Base-by-base conservation (phyloP, 2,113 vertebrate genomes). In the Xiphias gladius region DNA sequence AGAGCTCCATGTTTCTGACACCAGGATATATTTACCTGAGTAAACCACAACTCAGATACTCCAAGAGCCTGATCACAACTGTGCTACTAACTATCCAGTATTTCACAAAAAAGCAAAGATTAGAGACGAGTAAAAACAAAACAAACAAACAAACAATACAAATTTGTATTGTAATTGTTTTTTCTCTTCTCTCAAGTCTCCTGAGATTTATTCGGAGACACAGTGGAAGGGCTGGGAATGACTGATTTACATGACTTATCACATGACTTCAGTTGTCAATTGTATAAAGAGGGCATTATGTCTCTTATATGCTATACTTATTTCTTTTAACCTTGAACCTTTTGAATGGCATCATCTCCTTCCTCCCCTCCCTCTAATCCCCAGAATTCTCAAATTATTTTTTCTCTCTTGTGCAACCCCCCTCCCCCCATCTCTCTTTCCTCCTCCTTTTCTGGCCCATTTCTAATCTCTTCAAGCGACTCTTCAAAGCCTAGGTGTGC, bases 401-500 rank as follows among this genome's bases (percentile, higher is more conserved):
- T 67, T 79, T n/a, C 50, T 63, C 22, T 37, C 59, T 63, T 58
- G 5, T 24, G 17, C 13, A 67, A 16, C 59, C 71, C 32, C 68
- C 73, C 22, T 22, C 35, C 5, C 73, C 11, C 35, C 22, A 22
- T 78, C 65, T 90, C 32, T 82, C 70, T 61, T 62, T 76, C 71
- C 65, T 84, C 26, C 83, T 86, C 66, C 62, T 79, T 91, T 86
- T 87, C 87, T 83, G 80, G 85, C 58, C 83, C 85, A 86, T 91
- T 93, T 94, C 91, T 93, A 92, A 93, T 94, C 91, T 93, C 88
- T 93, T 91, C 79, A 89, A 94, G 91, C 88, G 66, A 91, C 94
- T 95, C 86, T 80, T 86, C 80, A 91, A 96, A 97, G 96, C 95
- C 96, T 95, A 96, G 96, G 96, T 98, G 97, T 96, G 97, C 96